A percentile compares a stretch with the other conserved stretches of the same genome.
Conservation (phyloP, 2,888 invertebrate species). For the Thysanoteuthis rhombus region DNA sequence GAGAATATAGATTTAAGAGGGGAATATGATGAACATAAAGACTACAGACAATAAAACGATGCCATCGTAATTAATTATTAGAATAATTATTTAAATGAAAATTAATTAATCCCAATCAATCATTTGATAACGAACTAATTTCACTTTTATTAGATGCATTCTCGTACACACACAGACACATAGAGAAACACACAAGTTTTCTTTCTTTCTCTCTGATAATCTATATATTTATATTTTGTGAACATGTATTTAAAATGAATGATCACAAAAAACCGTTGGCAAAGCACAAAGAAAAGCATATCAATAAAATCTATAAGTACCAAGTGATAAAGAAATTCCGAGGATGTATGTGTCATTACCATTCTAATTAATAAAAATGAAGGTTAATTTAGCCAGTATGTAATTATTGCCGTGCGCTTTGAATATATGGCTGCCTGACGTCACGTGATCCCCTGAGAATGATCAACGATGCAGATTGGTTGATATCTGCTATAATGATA, state of each 20-base stretch:
- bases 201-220: not conserved
- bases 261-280: no score
- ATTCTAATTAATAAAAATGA: not conserved
- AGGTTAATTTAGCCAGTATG: not conserved
- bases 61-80: not conserved
- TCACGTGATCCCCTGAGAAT: not conserved
- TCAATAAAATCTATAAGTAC: not conserved
- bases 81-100: not conserved
- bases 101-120: constrained; percentile 12
- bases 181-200: not conserved
- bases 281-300: not conserved
- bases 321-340: not conserved
- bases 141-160: not conserved
- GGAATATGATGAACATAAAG: not conserved
- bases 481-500: not conserved
- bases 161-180: not conserved
- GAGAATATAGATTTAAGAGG: not conserved
- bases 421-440: not conserved
- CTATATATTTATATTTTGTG: not conserved
- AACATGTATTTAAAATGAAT: no score
- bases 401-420: not conserved
- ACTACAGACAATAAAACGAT: not conserved
- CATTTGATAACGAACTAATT: constrained; percentile 12
- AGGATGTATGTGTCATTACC: not conserved
- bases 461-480: not conserved